These are phyloP conservation scores for Gobio occitaniae DNA, from an alignment of 2,797 vertebrate genomes.

Conservation along the genomic window DNA sequence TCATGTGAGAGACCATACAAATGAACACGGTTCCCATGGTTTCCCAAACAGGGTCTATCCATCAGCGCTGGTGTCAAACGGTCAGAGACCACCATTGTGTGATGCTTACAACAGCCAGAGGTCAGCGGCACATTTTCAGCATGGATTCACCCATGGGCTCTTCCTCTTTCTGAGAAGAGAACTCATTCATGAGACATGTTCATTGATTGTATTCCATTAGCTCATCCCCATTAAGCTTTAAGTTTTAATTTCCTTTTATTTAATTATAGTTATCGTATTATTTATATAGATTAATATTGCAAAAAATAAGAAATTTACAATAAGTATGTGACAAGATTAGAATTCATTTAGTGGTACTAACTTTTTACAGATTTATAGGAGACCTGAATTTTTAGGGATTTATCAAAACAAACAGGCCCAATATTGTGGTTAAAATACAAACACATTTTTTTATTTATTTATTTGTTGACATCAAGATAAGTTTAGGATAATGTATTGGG, in stretches of 20 bases:
- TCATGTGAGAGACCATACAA: conserved; percentile 65
- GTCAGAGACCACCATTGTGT: conserved; percentile 69
- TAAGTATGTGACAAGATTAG: neutral
- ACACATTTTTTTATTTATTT: neutral
- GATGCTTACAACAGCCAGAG: conserved; percentile 47
- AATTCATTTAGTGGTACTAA: neutral
- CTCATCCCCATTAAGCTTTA: neutral
- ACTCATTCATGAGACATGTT: conserved; percentile 10
- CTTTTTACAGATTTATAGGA: neutral
- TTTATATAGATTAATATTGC: neutral
- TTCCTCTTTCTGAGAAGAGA: conserved; percentile 45
- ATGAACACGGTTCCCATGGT: conserved; percentile 72
- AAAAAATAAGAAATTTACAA: neutral
- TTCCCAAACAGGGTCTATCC: conserved; percentile 68
- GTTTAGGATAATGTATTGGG: neutral
- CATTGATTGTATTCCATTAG: conserved; percentile 17
- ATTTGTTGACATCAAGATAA: neutral
- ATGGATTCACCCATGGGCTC: conserved; percentile 64
- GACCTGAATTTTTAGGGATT: neutral
- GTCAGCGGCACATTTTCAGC: conserved; percentile 57
- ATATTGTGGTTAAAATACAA: neutral
- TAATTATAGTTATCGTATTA: neutral
- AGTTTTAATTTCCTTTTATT: neutral
- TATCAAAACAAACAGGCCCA: neutral
- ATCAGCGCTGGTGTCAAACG: conserved; percentile 65